phyloP scores from a whole-genome alignment of 1,140 invertebrate species.

The Trachymyrmex cornetzi region DNA sequence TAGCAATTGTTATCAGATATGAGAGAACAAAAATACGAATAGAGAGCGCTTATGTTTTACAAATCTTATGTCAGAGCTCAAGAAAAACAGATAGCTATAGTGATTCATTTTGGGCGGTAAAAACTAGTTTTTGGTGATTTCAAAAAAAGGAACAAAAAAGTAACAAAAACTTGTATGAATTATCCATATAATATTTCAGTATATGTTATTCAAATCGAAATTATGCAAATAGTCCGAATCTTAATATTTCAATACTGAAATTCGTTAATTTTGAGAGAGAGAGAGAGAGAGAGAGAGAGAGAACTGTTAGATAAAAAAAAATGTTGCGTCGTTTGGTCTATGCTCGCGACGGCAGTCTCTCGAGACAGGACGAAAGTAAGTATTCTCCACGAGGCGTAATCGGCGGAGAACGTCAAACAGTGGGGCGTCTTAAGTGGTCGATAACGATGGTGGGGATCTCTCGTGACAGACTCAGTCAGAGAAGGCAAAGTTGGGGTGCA shows the following conservation, averaged over 20 bases:
- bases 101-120: too few species aligned
- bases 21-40: too few species aligned
- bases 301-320: neutral
- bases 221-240: neutral
- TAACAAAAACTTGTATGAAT: too few species aligned
- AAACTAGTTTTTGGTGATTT: too few species aligned
- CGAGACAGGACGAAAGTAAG: constrained; percentile 3
- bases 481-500: neutral
- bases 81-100: too few species aligned
- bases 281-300: neutral
- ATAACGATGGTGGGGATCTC: constrained; percentile 24
- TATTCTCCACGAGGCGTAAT: constrained; percentile 16
- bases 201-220: neutral
- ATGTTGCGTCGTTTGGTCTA: neutral
- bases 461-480: neutral
- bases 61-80: too few species aligned
- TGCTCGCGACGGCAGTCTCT: neutral
- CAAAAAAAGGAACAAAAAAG: too few species aligned
- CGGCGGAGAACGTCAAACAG: constrained; percentile 24
- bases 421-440: constrained; percentile 53
- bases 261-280: neutral
- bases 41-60: too few species aligned
- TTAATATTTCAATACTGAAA: neutral
- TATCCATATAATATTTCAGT: neutral
- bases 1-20: too few species aligned